These are phyloP conservation scores for Drosophila parvula DNA, from an alignment of 1,140 invertebrate species.

Conservation along the genomic window DNA sequence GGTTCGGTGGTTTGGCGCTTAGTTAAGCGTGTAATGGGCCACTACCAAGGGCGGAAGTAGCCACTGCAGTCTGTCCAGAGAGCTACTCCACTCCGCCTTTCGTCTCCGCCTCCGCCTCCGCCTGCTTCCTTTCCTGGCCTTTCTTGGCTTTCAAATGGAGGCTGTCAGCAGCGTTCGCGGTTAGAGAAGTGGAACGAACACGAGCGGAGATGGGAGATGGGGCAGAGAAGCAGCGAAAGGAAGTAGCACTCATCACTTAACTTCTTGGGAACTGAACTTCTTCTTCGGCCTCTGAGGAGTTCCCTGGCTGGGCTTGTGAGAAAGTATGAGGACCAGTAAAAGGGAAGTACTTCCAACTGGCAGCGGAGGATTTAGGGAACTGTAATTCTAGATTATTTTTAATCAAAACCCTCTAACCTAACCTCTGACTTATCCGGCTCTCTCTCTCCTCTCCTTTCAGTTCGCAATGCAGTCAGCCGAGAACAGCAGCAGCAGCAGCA, in stretches of 20 bases:
- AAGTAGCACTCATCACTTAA: conserved; percentile 20
- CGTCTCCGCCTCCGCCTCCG: not conserved
- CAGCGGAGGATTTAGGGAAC: not conserved
- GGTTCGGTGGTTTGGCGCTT: conserved; percentile 65
- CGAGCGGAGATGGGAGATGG: not conserved
- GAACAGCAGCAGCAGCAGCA: conserved; percentile 39
- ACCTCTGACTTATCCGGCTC: not conserved
- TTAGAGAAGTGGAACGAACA: conserved; percentile 33
- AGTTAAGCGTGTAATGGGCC: conserved; percentile 77
- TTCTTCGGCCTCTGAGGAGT: not conserved
- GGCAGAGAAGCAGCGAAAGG: conserved; percentile 8
- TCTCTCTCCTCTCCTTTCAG: not conserved
- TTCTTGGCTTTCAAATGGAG: conserved; percentile 9
- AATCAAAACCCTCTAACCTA: not conserved
- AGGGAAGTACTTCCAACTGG: no score
- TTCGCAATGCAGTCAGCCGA: conserved; percentile 41
- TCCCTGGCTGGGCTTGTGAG: no score
- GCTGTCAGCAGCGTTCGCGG: conserved; percentile 43
- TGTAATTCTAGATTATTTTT: not conserved
- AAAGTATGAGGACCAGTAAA: no score
- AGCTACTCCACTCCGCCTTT: not conserved
- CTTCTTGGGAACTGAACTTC: not conserved
- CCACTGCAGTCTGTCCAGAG: conserved; percentile 20
- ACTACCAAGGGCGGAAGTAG: conserved; percentile 56
- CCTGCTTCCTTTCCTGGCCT: not conserved